Evolutionary conservation across 2,113 vertebrate species (phyloP).

Genomic region (Pterocles gutturalis): DNA sequence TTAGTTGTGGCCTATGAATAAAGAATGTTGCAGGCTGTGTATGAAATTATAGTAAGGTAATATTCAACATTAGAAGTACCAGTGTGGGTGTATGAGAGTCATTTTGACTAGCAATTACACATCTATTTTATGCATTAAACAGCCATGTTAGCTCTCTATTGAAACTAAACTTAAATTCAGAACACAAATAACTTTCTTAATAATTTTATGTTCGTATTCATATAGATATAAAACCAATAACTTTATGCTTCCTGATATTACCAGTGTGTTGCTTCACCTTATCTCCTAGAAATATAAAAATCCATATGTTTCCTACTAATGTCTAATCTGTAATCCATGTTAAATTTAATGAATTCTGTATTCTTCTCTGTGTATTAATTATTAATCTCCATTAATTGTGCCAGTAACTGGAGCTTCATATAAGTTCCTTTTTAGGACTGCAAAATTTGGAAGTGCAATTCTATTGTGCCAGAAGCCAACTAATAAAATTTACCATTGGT

Average conservation of each 20-base stretch:
- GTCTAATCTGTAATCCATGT: background rate
- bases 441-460: background rate
- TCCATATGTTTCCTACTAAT: background rate
- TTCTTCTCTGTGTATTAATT: background rate
- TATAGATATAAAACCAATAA: background rate
- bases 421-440: slow-evolving; percentile 6
- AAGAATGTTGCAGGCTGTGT: background rate
- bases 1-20: background rate
- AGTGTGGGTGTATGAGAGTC: background rate
- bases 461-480: background rate
- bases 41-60: background rate
- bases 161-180: background rate
- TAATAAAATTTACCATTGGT: background rate
- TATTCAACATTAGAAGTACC: background rate
- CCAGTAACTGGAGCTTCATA: background rate
- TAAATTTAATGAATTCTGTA: background rate
- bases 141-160: background rate
- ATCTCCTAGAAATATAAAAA: background rate
- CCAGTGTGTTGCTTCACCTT: background rate
- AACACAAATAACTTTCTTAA: background rate
- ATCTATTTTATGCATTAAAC: background rate
- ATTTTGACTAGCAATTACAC: background rate
- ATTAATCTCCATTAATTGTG: background rate
- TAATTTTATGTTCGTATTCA: background rate
- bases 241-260: background rate